phyloP scores from a whole-genome alignment of 2,888 invertebrate species.

The Gasteruption jaculator region DNA sequence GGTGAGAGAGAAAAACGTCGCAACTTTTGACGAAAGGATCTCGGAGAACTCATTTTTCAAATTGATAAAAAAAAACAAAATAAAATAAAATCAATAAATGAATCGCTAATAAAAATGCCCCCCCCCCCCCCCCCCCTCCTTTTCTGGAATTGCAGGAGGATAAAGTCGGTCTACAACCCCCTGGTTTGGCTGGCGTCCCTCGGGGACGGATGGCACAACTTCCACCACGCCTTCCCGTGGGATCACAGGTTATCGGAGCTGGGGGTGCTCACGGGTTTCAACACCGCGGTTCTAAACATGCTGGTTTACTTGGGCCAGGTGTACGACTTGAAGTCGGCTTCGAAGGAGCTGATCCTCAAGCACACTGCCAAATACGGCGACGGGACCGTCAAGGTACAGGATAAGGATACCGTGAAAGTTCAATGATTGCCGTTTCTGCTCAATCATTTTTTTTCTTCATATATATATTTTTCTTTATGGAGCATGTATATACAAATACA shows the following conservation, averaged over 20 bases:
- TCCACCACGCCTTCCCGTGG: constrained; percentile 58
- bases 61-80: not conserved
- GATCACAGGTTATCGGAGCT: constrained; percentile 39
- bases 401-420: no score
- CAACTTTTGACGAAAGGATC: not conserved
- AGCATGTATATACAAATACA: no score
- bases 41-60: not conserved
- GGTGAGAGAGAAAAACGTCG: constrained; percentile 19
- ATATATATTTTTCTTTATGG: no score
- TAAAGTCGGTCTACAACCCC: constrained; percentile 44
- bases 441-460: no score
- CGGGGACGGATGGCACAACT: constrained; percentile 58
- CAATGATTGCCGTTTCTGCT: no score
- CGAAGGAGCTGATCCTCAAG: constrained; percentile 42
- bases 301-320: constrained; percentile 48
- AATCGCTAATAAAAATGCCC: no score
- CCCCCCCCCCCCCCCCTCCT: no score
- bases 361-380: constrained; percentile 52
- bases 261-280: constrained; percentile 15
- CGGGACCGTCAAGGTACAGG: constrained; percentile 37
- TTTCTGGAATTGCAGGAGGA: constrained; percentile 20
- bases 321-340: constrained; percentile 51
- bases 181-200: constrained; percentile 46
- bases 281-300: constrained; percentile 22
- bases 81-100: no score